These are phyloP conservation scores for Cosmia pyralina DNA, from an alignment of 2,888 invertebrate species.

Conservation along the genomic window DNA sequence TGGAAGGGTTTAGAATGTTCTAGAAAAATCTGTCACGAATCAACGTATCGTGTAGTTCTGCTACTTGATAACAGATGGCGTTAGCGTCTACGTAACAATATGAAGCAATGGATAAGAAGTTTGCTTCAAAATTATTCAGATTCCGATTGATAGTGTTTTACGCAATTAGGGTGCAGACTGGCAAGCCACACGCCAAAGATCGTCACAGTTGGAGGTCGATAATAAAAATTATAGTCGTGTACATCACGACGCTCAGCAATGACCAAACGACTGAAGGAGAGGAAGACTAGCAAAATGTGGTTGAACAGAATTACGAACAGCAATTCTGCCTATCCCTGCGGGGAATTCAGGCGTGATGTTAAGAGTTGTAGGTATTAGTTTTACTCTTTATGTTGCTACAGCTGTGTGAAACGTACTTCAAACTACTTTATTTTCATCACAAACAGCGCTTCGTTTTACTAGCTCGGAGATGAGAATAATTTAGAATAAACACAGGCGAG, in stretches of 20 bases:
- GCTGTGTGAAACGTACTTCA: slow-evolving; percentile 12
- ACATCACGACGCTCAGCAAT: not conserved
- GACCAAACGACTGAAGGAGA: not conserved
- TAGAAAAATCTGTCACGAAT: too few relatives aligned
- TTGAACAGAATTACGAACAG: not conserved
- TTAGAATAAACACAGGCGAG: slow-evolving; percentile 14
- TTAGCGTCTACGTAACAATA: too few relatives aligned
- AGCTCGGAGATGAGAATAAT: slow-evolving; percentile 29
- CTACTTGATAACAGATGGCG: too few relatives aligned
- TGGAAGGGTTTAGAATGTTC: too few relatives aligned
- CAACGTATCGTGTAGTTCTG: too few relatives aligned
- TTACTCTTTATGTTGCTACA: slow-evolving; percentile 7
- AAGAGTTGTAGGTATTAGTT: too few relatives aligned
- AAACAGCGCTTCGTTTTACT: slow-evolving; percentile 17
- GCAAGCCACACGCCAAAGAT: not conserved
- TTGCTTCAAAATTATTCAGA: too few relatives aligned
- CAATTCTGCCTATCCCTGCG: too few relatives aligned
- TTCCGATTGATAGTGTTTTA: too few relatives aligned
- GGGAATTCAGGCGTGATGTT: not conserved
- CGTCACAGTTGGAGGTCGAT: not conserved
- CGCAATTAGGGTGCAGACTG: not conserved
- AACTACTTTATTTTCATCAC: slow-evolving; percentile 32
- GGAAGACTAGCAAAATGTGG: not conserved
- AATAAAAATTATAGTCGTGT: not conserved
- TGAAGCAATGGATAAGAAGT: too few relatives aligned